Evolutionary conservation across 2,113 vertebrate species (phyloP).

Genomic region (Trichechus manatus): DNA sequence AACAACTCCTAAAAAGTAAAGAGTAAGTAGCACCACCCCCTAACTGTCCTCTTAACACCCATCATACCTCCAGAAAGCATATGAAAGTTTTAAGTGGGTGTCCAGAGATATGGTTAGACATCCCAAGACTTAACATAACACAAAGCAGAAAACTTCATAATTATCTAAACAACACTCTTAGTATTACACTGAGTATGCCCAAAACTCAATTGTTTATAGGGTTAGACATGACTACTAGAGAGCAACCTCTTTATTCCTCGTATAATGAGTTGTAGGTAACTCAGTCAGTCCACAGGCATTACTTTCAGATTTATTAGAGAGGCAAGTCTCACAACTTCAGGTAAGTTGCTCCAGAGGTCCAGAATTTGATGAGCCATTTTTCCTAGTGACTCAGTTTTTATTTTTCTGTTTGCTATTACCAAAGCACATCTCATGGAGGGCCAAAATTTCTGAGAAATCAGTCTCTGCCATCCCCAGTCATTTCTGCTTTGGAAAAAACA

Average conservation of each 20-base stretch:
- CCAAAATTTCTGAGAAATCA: neutral
- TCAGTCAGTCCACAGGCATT: neutral
- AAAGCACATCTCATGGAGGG: neutral
- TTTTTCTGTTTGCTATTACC: neutral
- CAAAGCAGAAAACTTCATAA: neutral
- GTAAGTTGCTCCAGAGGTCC: neutral
- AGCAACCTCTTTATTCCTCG: neutral
- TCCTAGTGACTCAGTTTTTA: neutral
- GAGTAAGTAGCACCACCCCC: neutral
- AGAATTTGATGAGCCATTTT: neutral
- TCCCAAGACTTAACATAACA: neutral
- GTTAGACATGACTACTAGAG: neutral
- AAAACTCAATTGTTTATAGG: neutral
- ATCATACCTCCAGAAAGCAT: neutral
- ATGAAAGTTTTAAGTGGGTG: neutral
- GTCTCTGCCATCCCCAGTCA: neutral
- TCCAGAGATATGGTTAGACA: neutral
- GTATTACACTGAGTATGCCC: neutral
- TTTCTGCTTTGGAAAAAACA: conserved; percentile 41
- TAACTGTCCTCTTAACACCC: neutral
- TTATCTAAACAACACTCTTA: neutral
- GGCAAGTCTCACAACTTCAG: neutral
- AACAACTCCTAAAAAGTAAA: neutral
- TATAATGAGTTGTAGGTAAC: neutral
- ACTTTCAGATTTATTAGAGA: neutral